phyloP scores from a whole-genome alignment of 1,140 invertebrate genomes.

The Lysiphlebus fabarum region DNA sequence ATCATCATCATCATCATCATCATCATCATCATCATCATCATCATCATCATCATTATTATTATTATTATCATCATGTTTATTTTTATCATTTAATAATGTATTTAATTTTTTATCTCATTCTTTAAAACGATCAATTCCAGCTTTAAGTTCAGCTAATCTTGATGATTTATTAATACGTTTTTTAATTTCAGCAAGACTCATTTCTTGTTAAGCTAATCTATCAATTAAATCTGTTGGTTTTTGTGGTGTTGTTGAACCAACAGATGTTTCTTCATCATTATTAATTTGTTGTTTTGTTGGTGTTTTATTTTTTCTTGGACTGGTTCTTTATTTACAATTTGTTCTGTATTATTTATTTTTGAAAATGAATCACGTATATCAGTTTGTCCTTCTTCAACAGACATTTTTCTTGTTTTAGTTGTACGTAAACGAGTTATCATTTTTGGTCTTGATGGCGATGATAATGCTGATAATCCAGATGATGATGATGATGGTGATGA shows the following conservation, averaged over 20 bases:
- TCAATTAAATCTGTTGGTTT: conserved; percentile 45
- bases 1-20: too few relatives aligned
- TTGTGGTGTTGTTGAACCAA: conserved; percentile 43
- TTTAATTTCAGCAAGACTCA: conserved; percentile 66
- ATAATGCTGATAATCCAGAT: too few relatives aligned
- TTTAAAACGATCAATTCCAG: conserved; percentile 60
- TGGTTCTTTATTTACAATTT: conserved; percentile 13
- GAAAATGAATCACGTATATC: conserved; percentile 48
- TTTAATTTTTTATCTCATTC: conserved; percentile 55
- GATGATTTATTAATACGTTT: conserved; percentile 62
- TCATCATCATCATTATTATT: too few relatives aligned
- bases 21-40: too few relatives aligned
- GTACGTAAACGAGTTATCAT: conserved; percentile 18
- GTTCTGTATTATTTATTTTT: conserved; percentile 35
- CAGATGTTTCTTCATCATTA: conserved; percentile 20
- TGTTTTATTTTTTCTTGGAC: conserved; percentile 42
- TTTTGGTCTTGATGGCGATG: conserved; percentile 28
- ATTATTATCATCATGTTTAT: too few relatives aligned
- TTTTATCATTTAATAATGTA: conserved; percentile 41
- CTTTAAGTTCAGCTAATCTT: conserved; percentile 65
- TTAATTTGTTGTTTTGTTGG: conserved; percentile 7
- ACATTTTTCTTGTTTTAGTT: conserved; percentile 27
- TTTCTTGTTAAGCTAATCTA: conserved; percentile 53
- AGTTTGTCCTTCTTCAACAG: conserved; percentile 36
- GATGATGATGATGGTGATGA: too few relatives aligned